Evolutionary conservation across 2,113 vertebrate species (phyloP), one percentile per base, ranked within the genome.

Genomic region (Hemibagrus wyckioides): DNA sequence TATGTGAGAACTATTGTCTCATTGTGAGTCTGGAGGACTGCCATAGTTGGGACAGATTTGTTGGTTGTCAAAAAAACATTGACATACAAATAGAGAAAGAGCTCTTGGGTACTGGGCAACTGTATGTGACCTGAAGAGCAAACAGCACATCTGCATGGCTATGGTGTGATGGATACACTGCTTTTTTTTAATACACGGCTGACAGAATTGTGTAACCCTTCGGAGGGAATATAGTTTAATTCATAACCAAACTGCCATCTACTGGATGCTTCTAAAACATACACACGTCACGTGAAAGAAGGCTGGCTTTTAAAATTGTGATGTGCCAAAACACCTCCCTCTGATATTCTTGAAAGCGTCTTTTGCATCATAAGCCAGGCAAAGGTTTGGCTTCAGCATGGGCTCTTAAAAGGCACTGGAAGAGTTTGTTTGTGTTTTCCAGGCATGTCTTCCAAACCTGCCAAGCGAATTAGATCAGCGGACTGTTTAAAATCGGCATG

Each of bases 221-320:
- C n/a, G 61, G 50, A 69, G 11, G 23, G 6, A 39, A 30, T 25
- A 65, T 33, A 54, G 73, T 90, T 84, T 91, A 87, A 2, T 79
- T 93, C 94, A 94, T 93, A 94, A 91, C 95, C 89, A 95, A 94
- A 95, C 93, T 95, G 95, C 95, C 95, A 95, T 93, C 95, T 96
- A 3, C 93, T 95, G 95, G 94, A 71, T 48, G 67, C 30, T 87
- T 36, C 7, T 56, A 41, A 56, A 73, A 73, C 30, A 56, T n/a
- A 19, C 1, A 50, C 28, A 52, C 30, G 17, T 28, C 19, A 54
- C 52, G 48, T 14, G 67, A 44, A 48, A 69, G 81, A 83, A 69
- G 15, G 65, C 65, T 44, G 87, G 82, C 91, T 88, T 69, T 89
- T 25, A 25, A 85, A 77, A 83, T 85, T 86, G 90, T 80, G 93